These are phyloP conservation scores for Muscicapa adusta DNA, from an alignment of 2,113 vertebrate species.

Conservation along the genomic window DNA sequence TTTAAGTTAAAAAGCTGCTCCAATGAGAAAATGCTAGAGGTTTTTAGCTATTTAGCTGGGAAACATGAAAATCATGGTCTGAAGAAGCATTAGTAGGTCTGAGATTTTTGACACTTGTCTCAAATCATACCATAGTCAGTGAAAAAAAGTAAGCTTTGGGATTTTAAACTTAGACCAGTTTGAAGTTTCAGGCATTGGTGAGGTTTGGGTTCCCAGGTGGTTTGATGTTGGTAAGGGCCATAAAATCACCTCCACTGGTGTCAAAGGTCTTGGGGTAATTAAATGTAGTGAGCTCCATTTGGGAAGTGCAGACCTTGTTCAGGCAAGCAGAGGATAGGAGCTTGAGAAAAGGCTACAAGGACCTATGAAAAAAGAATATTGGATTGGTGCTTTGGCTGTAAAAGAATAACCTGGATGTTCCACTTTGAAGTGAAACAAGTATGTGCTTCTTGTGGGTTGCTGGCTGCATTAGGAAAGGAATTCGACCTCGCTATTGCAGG, in stretches of 20 bases:
- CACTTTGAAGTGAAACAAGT: not conserved
- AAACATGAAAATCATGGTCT: not conserved
- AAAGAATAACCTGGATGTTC: not conserved
- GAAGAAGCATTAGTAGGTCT: not conserved
- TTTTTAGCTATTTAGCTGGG: not conserved
- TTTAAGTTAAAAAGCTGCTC: not conserved
- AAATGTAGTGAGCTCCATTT: not conserved
- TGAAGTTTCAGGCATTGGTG: not conserved
- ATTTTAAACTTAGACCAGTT: accelerated
- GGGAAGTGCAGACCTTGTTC: not conserved
- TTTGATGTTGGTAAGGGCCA: not conserved
- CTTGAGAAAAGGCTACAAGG: accelerated
- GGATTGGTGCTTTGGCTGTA: not conserved
- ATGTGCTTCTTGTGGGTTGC: not conserved
- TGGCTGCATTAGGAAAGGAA: not conserved
- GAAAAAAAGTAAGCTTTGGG: not conserved
- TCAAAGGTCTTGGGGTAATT: not conserved
- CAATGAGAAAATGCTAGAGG: not conserved
- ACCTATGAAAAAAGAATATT: accelerated
- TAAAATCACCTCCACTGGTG: not conserved
- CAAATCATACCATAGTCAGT: not conserved
- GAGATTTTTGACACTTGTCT: not conserved
- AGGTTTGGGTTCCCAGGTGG: not conserved
- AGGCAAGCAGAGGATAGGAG: no score
- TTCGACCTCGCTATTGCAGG: not conserved